These are phyloP conservation scores for Junonia oenone DNA, from an alignment of 2,888 invertebrate genomes.

Conservation along the genomic window DNA sequence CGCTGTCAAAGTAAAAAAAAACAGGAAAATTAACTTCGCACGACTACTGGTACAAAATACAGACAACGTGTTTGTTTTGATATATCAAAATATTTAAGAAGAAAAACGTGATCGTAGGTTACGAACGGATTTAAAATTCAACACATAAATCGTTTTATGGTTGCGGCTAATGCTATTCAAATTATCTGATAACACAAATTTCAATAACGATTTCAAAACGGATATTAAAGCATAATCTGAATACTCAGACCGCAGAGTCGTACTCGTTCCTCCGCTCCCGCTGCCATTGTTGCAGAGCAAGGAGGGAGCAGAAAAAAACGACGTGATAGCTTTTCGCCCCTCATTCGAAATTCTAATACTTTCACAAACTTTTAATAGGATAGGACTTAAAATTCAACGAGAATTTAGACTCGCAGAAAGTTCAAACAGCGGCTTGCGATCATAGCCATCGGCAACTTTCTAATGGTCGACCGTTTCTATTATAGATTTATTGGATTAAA, in stretches of 20 bases:
- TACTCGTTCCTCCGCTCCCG: slow-evolving; percentile 32
- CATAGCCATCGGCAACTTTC: slow-evolving; percentile 41
- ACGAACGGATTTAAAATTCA: slow-evolving; percentile 35
- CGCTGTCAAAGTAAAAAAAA: slow-evolving; percentile 69
- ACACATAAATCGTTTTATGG: slow-evolving; percentile 7
- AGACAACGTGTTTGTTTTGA: slow-evolving; percentile 18
- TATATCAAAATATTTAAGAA: slow-evolving; percentile 9
- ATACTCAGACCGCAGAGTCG: slow-evolving; percentile 43
- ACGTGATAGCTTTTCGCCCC: slow-evolving; percentile 72
- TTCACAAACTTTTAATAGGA: slow-evolving; percentile 77
- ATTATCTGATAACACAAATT: slow-evolving; percentile 48
- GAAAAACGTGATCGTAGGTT: neutral
- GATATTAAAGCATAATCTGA: slow-evolving; percentile 55
- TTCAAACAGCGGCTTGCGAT: slow-evolving; percentile 49
- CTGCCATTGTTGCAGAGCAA: slow-evolving; percentile 40
- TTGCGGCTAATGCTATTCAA: slow-evolving; percentile 27
- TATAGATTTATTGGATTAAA: slow-evolving; percentile 28
- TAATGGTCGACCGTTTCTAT: slow-evolving; percentile 36
- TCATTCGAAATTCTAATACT: slow-evolving; percentile 77
- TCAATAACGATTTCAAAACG: slow-evolving; percentile 58
- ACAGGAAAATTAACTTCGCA: slow-evolving; percentile 46
- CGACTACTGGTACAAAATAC: slow-evolving; percentile 34
- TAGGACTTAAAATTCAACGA: slow-evolving; percentile 73
- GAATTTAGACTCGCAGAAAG: slow-evolving; percentile 60
- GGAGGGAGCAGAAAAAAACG: slow-evolving; percentile 61